Evolutionary conservation across 2,888 invertebrate species (phyloP), one percentile per base, ranked within the genome.

Genomic region (Andricus curvator): DNA sequence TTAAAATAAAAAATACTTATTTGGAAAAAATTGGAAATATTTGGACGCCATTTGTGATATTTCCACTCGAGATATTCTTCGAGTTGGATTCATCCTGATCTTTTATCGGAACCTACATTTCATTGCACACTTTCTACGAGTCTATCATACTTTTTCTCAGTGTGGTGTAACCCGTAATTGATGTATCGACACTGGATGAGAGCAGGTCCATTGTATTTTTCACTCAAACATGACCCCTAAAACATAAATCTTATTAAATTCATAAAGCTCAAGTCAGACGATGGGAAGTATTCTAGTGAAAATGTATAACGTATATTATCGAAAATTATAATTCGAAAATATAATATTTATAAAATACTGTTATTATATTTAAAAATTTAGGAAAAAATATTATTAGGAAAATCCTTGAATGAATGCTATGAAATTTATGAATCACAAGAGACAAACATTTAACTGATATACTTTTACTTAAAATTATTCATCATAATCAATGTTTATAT

Each of bases 31-130:
- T 48, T 68, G 5, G 8, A 13, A 17, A 22, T 13, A 48, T 48
- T 44, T 6, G 0, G 51, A 33, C 29, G 48, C 29, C 48, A 33
- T 56, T 74, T 74, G 74, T 74, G 56, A 74, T 74, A 56, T 74
- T 74, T 74, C 74, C 74, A 74, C 74, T 74, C 74, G 56, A 74
- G n/a, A 15, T 74, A 29, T 56, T 56, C n/a, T 74, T 74, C 3
- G n/a, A 74, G 13, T 25, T 4, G 5, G n/a, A 29, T 48, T 25
- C 48, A 25, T 62, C 13, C 13, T 22, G 8, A 74, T 56, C 17
- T 33, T 74, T 74, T 33, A 70, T 48, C 44, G 20, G 51, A 51
- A 20, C 33, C 25, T 51, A 4, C 29, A 44, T 41, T 67, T 29
- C 17, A 68, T 25, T 70, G 44, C 51, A 48, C 48, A 70, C 51